Base-by-base conservation (phyloP, 2,888 invertebrate genomes). In the Creontiades dilutus region DNA sequence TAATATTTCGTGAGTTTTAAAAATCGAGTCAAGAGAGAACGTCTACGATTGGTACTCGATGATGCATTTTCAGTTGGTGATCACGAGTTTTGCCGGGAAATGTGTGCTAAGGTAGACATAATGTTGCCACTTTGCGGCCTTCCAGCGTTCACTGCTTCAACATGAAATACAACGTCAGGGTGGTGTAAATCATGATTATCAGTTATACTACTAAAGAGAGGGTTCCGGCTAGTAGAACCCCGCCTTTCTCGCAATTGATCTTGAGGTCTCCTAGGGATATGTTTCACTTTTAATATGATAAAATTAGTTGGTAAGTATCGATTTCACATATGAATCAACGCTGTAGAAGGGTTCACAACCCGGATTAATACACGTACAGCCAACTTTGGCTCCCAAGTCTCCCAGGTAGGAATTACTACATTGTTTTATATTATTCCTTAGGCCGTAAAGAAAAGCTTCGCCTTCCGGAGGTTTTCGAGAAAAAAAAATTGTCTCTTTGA, bases 71-170 rank as follows among this genome's bases (percentile, higher is more conserved):
- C 88, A 88, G 48, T 78, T 52, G 78, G 28, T 7, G 57, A 80
- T 80, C 88, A 88, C 88, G 88, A 88, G 82, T 82, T 27, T 68
- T 19, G 19, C 86, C 86, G 86, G 23, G 86, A 86, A 47, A 75
- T 86, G 46, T 75, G 48, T 75, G 75, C 86, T 61, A 75, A 75
- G 61, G n/a, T 75, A 27, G 75, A 48, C 86, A 86, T 86, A 86
- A 47, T 86, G 86, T 75, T 75, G 75, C 86, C 86, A 86, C 86
- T 52, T 86, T 75, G 75, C 68, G 37, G 61, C 28, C 37, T 28
- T 57, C 75, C 12, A 47, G 28, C 86, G 46, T 75, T 86, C 19
- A 68, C 75, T 37, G 46, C 52, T 52, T 27, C 75, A 75, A 47
- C 46, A 48, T 86, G 47, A 86, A 86, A 86, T 47, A 86, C 75